Evolutionary conservation across 2,797 vertebrate genomes (phyloP).

Genomic region (Falco rusticolus): DNA sequence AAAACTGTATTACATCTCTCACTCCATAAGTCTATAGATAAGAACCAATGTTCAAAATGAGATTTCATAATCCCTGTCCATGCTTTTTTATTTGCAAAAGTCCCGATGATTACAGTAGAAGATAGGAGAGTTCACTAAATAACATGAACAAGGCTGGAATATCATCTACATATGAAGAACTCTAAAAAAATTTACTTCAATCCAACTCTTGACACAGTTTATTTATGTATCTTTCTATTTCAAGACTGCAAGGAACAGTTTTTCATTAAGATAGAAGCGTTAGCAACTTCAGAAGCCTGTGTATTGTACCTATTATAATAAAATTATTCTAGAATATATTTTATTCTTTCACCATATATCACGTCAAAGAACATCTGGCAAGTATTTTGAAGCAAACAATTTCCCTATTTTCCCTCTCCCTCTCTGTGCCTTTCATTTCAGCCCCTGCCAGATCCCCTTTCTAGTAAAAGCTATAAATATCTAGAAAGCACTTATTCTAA

Average conservation of each 20-base stretch:
- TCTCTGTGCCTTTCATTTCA: background rate
- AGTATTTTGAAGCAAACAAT: background rate
- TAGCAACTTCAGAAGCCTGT: background rate
- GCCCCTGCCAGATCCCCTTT: constrained; percentile 9
- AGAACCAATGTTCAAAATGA: background rate
- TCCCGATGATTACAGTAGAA: background rate
- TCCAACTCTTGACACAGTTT: background rate
- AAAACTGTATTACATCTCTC: background rate
- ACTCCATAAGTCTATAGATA: background rate
- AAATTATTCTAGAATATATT: background rate
- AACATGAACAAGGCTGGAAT: background rate
- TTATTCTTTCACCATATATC: background rate
- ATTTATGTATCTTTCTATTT: background rate
- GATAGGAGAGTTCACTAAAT: background rate
- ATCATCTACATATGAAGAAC: background rate
- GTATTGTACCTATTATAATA: background rate
- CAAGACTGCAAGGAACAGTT: background rate
- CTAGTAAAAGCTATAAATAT: constrained; percentile 57
- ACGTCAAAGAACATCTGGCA: constrained; percentile 8
- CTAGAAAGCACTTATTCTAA: constrained; percentile 37
- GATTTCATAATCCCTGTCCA: background rate
- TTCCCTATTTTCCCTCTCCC: background rate
- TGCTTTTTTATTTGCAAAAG: background rate
- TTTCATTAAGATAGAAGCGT: background rate
- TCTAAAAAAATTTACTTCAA: background rate